These are phyloP conservation scores for Plotosus lineatus DNA, from an alignment of 2,113 vertebrate species.

Conservation along the genomic window DNA sequence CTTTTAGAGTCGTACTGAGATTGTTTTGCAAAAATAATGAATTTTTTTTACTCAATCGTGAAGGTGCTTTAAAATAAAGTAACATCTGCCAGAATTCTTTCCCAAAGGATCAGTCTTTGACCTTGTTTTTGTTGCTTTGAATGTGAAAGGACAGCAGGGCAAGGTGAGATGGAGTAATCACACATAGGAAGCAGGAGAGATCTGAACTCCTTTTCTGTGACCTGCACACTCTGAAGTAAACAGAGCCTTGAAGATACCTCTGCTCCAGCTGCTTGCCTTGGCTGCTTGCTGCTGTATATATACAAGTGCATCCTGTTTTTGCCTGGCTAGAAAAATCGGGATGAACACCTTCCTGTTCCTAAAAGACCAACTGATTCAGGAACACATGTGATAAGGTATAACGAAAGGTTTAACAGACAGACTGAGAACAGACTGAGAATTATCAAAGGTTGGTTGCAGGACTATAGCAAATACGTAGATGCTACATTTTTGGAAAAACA, in stretches of 20 bases:
- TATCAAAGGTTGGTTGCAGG: too few relatives aligned
- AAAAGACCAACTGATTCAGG: background rate
- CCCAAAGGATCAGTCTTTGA: background rate
- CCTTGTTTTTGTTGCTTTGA: conserved; percentile 11
- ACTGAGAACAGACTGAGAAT: background rate
- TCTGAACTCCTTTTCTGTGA: background rate
- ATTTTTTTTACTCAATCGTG: background rate
- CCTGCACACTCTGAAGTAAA: conserved; percentile 29
- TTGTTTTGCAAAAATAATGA: background rate
- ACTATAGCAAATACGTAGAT: background rate
- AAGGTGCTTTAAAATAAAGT: background rate
- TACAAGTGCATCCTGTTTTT: conserved; percentile 52
- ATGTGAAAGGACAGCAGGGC: conserved; percentile 14
- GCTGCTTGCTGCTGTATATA: conserved; percentile 38
- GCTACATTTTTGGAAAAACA: background rate
- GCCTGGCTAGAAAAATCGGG: conserved; percentile 5
- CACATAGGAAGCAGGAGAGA: background rate
- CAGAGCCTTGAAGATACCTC: conserved; percentile 43
- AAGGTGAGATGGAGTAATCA: conserved; percentile 5
- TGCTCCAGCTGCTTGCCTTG: conserved; percentile 5
- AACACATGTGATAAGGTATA: conserved; percentile 2
- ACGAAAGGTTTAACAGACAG: background rate
- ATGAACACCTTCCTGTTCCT: conserved; percentile 1
- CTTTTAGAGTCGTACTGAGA: background rate
- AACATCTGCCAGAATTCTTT: background rate